Base-by-base conservation (phyloP, 2,113 vertebrate genomes). In the Neotoma lepida region DNA sequence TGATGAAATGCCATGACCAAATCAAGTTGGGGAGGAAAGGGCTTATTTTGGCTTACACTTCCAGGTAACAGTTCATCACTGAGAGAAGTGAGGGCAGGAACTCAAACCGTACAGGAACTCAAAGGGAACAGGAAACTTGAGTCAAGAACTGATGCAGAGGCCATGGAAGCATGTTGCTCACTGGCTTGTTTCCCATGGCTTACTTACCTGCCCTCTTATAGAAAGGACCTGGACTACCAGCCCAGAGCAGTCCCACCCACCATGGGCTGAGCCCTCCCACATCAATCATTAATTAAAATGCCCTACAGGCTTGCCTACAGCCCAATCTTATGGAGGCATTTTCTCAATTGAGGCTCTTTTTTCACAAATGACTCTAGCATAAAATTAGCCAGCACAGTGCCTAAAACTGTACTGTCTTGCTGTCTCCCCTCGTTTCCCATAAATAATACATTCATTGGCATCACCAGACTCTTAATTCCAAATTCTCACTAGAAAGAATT, bases 401-500 rank as follows among this genome's bases (percentile, higher is more conserved):
- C 14, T 46, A 70, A 68, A 91, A 33, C 28, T 92, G 9, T 56
- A 70, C 9, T 39, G 8, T 64, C 30, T 24, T 94, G 54, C 85
- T 41, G 20, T 54, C 35, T 46, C 20, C 66, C 24, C 46, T 77
- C 46, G 13, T 89, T 68, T 68, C 20, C 28, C 4, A 68, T 9
- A 86, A 66, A 68, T 66, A 87, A 93, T 10, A 49, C 22, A 85
- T 9, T 82, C 2, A 41, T 15, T 46, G 76, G 10, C 41, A 64
- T 24, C 61, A 78, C 26, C 41, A 76, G 56, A 63, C 49, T 81
- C 64, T 89, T 90, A 41, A 76, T 64, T 90, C 51, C n/a, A 92
- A 70, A 96, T 54, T 73, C 77, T 71, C 80, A 76, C 18, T 61
- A 88, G 68, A 77, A 87, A 88, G 81, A 92, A 78, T 51, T 28